These are phyloP conservation scores for Salticus scenicus DNA, from an alignment of 2,888 invertebrate species.

Conservation along the genomic window DNA sequence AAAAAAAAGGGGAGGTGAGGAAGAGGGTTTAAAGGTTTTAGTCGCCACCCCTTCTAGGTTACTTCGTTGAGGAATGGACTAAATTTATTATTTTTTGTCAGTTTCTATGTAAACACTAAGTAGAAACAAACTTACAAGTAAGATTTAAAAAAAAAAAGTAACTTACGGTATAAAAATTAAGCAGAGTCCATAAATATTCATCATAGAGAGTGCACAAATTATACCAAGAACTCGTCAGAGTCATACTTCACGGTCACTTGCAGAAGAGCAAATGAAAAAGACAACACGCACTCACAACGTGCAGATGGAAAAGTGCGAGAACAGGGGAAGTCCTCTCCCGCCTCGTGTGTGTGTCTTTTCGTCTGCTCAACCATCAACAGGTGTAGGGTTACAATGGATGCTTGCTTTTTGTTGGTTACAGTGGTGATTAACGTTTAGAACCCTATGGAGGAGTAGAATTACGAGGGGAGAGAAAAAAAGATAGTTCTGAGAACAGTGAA, in stretches of 20 bases:
- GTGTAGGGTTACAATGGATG: conserved; percentile 19
- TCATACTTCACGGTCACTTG: neutral
- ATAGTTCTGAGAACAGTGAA: no score
- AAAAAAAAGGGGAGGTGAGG: no score
- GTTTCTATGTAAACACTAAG: no score
- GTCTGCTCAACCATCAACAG: neutral
- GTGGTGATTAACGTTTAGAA: neutral
- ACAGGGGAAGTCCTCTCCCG: neutral
- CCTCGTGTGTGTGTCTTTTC: neutral
- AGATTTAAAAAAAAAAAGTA: no score
- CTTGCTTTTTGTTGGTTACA: conserved; percentile 4
- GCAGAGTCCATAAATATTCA: neutral
- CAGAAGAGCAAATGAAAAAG: neutral
- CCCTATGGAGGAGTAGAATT: no score
- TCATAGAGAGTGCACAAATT: neutral
- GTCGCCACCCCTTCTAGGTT: no score
- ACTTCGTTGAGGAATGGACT: no score
- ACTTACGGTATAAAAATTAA: no score
- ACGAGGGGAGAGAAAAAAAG: neutral
- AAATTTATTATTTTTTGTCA: no score
- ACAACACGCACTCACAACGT: neutral
- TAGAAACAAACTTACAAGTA: no score
- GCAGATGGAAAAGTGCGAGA: neutral
- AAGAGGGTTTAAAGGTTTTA: no score
- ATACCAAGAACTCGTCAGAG: neutral